Evolutionary conservation across 2,797 vertebrate genomes (phyloP), one percentile per base, ranked within the genome.

Genomic region (Poeciliopsis paucimaculata): DNA sequence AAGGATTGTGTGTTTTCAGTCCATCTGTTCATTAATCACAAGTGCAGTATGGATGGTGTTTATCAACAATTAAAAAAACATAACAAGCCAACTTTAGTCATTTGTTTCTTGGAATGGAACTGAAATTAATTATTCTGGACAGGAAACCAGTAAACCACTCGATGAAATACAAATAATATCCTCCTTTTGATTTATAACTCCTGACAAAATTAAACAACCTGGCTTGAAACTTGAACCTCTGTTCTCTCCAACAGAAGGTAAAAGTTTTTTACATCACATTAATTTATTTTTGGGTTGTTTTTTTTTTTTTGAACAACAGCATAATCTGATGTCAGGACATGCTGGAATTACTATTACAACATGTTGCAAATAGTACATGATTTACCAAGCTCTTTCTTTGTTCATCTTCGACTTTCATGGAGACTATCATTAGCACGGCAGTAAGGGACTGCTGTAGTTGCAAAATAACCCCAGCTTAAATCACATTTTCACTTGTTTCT

Each of bases 11-110:
- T 76, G 77, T 83, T 86, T 92, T 86, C 88, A 80, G 82, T 87
- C 89, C 92, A 94, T 93, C 93, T 95, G 93, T 91, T 95, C 92
- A 91, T 94, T 95, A 94, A 95, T 95, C 93, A 94, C 89, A 83
- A 85, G 76, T 81, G 84, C 80, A 74, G 87, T 94, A 80, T 93
- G 95, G 94, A 95, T 96, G 93, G 94, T 78, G 74, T 88, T 90
- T 89, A 86, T 89, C 93, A 92, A 94, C 93, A 93, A 88, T 92
- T 80, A 90, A 86, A 80, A 90, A 93, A 94, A 93, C 87, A 88
- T 87, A 88, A 88, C 86, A 87, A 83, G 89, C 84, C 84, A 91
- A 94, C 92, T 92, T 95, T 93, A 94, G 93, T 92, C 87, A 87
- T 91, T 85, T 78, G 80, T 90, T 93, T 94, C 88, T 90, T 90